Evolutionary conservation across 1,140 invertebrate species (phyloP).

Genomic region (Zaprionus africanus): DNA sequence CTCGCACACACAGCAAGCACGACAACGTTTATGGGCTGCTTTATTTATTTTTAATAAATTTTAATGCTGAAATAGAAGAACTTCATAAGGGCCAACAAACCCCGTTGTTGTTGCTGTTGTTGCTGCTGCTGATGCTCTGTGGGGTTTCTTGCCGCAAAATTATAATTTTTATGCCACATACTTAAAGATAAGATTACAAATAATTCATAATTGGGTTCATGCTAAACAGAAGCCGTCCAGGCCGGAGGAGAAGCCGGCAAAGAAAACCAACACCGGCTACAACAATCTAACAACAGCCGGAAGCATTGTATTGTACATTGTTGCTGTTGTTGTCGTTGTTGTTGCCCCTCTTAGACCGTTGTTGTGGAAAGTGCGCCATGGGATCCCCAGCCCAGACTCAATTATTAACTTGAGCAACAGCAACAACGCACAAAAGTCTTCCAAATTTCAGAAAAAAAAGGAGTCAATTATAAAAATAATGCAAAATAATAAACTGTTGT

Average conservation of each 20-base stretch:
- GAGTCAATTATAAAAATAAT: neutral
- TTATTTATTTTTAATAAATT: constrained; percentile 82
- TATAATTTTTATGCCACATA: constrained; percentile 77
- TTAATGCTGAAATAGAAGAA: constrained; percentile 80
- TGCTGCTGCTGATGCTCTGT: constrained; percentile 31
- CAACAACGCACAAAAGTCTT: constrained; percentile 2
- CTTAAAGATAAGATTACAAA: constrained; percentile 79
- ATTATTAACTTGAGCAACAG: constrained; percentile 34
- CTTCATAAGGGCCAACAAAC: constrained; percentile 32
- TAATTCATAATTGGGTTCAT: constrained; percentile 77
- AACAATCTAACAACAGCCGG: constrained; percentile 35
- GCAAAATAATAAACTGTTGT: neutral
- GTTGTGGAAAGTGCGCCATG: constrained; percentile 20
- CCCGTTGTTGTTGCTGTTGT: neutral
- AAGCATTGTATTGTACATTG: constrained; percentile 26
- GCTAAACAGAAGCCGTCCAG: constrained; percentile 43
- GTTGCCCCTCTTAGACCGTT: neutral
- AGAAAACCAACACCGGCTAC: constrained; percentile 56
- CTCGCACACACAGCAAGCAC: neutral
- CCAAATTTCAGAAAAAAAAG: neutral
- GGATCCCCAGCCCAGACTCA: constrained; percentile 16
- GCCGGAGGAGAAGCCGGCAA: constrained; percentile 25
- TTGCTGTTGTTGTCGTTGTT: constrained; percentile 16
- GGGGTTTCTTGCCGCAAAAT: constrained; percentile 73
- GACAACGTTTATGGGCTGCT: constrained; percentile 34